Evolutionary conservation across 2,113 vertebrate genomes (phyloP).

Genomic region (Crotalus viridis): DNA sequence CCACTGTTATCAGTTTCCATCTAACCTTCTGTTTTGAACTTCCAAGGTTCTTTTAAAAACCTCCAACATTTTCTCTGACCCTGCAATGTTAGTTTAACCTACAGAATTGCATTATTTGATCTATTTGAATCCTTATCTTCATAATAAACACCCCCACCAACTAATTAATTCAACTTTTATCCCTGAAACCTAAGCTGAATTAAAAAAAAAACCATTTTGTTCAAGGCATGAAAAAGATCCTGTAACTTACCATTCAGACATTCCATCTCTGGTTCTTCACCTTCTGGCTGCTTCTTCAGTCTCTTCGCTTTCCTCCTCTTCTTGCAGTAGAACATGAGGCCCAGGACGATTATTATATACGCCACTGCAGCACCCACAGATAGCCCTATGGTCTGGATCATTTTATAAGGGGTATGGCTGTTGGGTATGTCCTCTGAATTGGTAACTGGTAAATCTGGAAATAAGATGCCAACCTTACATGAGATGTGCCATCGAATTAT

Average conservation of each 20-base stretch:
- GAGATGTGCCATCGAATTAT: not conserved
- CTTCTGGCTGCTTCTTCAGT: conserved; percentile 84
- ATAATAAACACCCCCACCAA: not conserved
- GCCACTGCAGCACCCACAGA: conserved; percentile 94
- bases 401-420: conserved; percentile 90
- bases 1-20: not conserved
- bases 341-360: conserved; percentile 95
- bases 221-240: not conserved
- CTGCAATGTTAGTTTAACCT: not conserved
- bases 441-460: conserved; percentile 81
- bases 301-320: conserved; percentile 91
- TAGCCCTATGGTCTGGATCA: conserved; percentile 97
- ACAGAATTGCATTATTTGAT: not conserved
- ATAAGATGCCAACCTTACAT: conserved; percentile 11
- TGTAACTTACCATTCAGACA: conserved; percentile 86
- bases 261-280: conserved; percentile 96
- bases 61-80: not conserved
- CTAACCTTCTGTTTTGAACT: not conserved
- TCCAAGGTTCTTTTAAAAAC: not conserved
- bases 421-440: conserved; percentile 48
- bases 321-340: conserved; percentile 99
- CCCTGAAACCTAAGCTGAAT: not conserved
- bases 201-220: not conserved
- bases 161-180: not conserved
- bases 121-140: not conserved